Percentiles rank a stretch among this genome's conserved stretches.
Evolutionary conservation across 2,113 vertebrate genomes (phyloP).

Genomic region (Micromys minutus): DNA sequence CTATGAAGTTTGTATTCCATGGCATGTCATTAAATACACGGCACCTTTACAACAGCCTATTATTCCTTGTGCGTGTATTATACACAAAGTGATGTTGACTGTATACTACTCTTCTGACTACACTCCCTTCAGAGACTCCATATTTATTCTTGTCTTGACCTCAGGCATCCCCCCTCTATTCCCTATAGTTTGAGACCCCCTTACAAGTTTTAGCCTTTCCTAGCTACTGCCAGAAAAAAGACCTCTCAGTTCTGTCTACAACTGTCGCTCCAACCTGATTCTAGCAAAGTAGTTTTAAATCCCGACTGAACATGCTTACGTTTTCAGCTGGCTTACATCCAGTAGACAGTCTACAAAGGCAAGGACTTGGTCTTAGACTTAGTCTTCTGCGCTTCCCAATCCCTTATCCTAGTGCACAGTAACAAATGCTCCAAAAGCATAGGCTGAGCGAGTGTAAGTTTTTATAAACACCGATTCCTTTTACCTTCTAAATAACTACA

Average conservation of each 20-base stretch:
- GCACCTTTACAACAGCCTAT: neutral
- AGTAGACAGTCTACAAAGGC: neutral
- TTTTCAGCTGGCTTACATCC: neutral
- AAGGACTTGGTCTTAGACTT: slow-evolving; percentile 18
- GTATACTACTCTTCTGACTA: neutral
- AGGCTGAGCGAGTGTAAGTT: neutral
- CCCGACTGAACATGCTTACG: neutral
- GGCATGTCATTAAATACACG: neutral
- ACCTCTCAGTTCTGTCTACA: neutral
- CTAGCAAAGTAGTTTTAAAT: slow-evolving; percentile 3
- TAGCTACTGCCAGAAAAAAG: neutral
- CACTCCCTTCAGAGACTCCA: neutral
- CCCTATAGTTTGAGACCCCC: neutral
- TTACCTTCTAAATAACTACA: neutral
- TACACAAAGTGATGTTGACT: neutral
- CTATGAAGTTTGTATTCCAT: slow-evolving; percentile 11
- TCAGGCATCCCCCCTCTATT: neutral
- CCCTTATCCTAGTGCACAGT: neutral
- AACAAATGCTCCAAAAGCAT: neutral
- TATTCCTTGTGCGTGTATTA: neutral
- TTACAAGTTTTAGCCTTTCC: neutral
- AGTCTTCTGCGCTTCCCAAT: neutral
- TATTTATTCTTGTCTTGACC: neutral
- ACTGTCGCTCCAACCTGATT: neutral
- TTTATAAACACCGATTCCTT: neutral